Percentiles rank a stretch among this genome's conserved stretches.
Conservation (phyloP, 2,797 vertebrate species). For the Brachyalestes nurse region DNA sequence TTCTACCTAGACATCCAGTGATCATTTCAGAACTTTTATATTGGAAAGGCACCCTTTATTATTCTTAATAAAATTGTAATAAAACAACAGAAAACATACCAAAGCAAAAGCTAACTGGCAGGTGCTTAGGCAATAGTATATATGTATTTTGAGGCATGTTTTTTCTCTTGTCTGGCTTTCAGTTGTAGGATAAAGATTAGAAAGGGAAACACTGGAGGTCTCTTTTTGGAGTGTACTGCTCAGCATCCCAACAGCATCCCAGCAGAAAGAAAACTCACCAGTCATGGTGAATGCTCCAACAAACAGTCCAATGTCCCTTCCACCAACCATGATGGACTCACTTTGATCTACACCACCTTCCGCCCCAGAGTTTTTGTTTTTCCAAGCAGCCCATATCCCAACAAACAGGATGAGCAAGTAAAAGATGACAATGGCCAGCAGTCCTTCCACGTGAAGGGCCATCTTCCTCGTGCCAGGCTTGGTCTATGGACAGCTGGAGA, state of each 20-base stretch:
- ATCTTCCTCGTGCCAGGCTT: conserved; percentile 70
- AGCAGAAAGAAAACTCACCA: conserved; percentile 72
- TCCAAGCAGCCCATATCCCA: conserved; percentile 98
- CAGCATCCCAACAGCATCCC: background rate
- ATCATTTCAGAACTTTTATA: too few relatives aligned
- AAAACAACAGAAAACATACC: too few relatives aligned
- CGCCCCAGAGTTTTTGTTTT: conserved; percentile 88
- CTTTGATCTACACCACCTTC: conserved; percentile 80
- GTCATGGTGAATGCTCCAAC: conserved; percentile 99
- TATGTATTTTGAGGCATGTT: too few relatives aligned
- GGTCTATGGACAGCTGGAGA: background rate
- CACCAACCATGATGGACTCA: conserved; percentile 95
- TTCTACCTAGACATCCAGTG: too few relatives aligned
- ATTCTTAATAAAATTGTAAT: too few relatives aligned
- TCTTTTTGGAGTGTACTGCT: too few relatives aligned
- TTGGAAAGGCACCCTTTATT: too few relatives aligned
- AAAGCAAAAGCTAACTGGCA: too few relatives aligned
- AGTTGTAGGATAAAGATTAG: too few relatives aligned
- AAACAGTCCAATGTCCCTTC: conserved; percentile 93
- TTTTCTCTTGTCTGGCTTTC: too few relatives aligned
- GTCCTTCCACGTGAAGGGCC: conserved; percentile 91
- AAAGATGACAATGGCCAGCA: conserved; percentile 93
- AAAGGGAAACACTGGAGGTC: too few relatives aligned
- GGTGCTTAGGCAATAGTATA: too few relatives aligned
- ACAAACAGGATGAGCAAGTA: conserved; percentile 92